Conservation (phyloP, 2,888 invertebrate genomes). For the Drosophila kanekoi region DNA sequence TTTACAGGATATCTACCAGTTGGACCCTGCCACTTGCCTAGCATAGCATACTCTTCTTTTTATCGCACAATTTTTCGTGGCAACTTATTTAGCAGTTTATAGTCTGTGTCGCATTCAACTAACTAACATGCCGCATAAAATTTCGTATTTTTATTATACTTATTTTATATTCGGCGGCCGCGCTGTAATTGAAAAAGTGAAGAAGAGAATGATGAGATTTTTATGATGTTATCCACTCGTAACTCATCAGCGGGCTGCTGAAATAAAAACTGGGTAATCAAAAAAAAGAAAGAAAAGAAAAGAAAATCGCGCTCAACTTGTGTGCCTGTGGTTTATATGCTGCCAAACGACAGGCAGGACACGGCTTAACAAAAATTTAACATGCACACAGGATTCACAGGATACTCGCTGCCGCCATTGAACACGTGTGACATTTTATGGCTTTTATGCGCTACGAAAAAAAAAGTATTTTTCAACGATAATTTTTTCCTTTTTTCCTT, state of each 20-base stretch:
- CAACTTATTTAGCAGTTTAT: conserved; percentile 64
- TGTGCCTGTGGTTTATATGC: conserved; percentile 66
- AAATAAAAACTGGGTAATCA: conserved; percentile 73
- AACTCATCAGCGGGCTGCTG: conserved; percentile 49
- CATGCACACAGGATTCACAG: conserved; percentile 41
- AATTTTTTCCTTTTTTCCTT: not conserved
- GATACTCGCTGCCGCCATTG: conserved; percentile 16
- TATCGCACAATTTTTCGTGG: conserved; percentile 19
- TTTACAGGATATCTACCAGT: conserved; percentile 8
- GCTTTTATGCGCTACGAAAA: conserved; percentile 59
- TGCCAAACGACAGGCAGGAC: conserved; percentile 39
- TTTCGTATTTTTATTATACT: conserved; percentile 10
- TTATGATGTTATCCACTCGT: conserved; percentile 72
- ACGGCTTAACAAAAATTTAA: conserved; percentile 40
- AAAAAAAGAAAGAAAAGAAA: conserved; percentile 24
- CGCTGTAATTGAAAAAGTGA: conserved; percentile 67
- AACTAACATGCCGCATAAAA: conserved; percentile 50
- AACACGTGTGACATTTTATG: conserved; percentile 66
- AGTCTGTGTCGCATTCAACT: conserved; percentile 56
- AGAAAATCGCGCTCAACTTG: conserved; percentile 49
- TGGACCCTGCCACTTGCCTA: not conserved
- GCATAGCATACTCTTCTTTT: conserved; percentile 1
- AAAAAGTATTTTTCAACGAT: conserved; percentile 20
- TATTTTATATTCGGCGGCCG: conserved; percentile 32
- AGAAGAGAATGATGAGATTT: conserved; percentile 59